Evolutionary conservation across 2,888 invertebrate species (phyloP), one percentile per base, ranked within the genome.

Genomic region (Cephus rjabovi): DNA sequence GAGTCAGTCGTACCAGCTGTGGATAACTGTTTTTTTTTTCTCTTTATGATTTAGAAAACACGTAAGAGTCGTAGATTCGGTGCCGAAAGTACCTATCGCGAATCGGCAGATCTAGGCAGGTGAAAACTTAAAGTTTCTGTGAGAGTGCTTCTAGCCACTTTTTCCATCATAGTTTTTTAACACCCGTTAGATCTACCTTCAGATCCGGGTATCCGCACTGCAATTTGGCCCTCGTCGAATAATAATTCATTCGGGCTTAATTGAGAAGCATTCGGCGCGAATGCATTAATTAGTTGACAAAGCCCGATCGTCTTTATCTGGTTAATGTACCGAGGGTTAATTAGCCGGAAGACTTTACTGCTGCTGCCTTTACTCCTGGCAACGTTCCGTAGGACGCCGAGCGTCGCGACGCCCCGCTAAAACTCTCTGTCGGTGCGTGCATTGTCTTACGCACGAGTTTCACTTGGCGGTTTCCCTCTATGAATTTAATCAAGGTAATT

Each of bases 401-500:
- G 75, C 77, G 78, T 37, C 75, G 33, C 31, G 35, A 23, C 30
- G 73, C 34, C 70, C 9, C 30, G 37, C 33, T 40, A 12, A 35
- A 34, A 11, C 79, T 69, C 73, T 40, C 40, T 33, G 30, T 30
- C 34, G 23, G 23, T 76, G 70, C 80, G 81, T 82, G 84, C 81
- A 86, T 87, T 87, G 87, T 88, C 84, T 86, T 83, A 83, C 79
- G 84, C 81, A 80, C 81, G 80, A 82, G 83, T 84, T 81, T 82
- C 79, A 76, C 81, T 79, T 81, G 79, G 70, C 78, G 79, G 75
- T 77, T 79, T 77, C 80, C 82, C 82, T 80, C 83, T 83, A 83
- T 86, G 87, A 87, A 88, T 88, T 89, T 89, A 88, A 89, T 88
- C 87, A 88, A 84, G 86, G 89, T 87, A 87, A 88, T 89, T 88